These are phyloP conservation scores for Petrocephalus zakoni DNA, from an alignment of 2,113 vertebrate genomes.

Conservation along the genomic window DNA sequence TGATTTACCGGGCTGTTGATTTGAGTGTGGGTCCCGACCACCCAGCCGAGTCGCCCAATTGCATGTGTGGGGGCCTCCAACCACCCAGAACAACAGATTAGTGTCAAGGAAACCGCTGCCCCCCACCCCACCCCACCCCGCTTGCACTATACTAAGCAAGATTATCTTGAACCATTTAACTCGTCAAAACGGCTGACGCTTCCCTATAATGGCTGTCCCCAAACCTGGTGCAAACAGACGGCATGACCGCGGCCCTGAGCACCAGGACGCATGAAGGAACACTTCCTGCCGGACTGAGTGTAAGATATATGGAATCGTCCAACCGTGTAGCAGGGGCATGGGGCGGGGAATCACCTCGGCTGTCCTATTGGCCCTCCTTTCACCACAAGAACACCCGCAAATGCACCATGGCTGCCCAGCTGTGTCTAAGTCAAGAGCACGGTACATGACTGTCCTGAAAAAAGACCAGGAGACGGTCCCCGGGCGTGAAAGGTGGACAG, in stretches of 20 bases:
- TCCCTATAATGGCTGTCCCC: not conserved
- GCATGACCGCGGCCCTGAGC: not conserved
- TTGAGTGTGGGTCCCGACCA: not conserved
- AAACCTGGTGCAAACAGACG: not conserved
- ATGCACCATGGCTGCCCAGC: not conserved
- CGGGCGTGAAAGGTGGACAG: too few species aligned
- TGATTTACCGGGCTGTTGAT: not conserved
- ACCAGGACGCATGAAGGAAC: not conserved
- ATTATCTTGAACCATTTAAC: conserved; percentile 28
- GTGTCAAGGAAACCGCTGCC: not conserved
- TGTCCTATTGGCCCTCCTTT: not conserved
- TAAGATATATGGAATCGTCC: conserved; percentile 38
- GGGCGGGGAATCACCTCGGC: conserved; percentile 24
- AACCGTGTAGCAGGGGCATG: conserved; percentile 21
- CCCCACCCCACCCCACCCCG: not conserved
- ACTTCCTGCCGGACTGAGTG: conserved; percentile 7
- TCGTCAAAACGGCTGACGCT: not conserved
- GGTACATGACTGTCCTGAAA: not conserved
- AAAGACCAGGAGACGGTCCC: not conserved
- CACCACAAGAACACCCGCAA: not conserved
- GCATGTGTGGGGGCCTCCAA: not conserved
- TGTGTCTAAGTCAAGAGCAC: not conserved
- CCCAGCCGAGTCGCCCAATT: not conserved
- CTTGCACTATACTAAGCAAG: not conserved
- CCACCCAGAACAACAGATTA: conserved; percentile 10